A percentile compares a stretch with the other conserved stretches of the same genome.
These are phyloP conservation scores for Priocnemis perturbator DNA, from an alignment of 2,888 invertebrate genomes.

Conservation along the genomic window DNA sequence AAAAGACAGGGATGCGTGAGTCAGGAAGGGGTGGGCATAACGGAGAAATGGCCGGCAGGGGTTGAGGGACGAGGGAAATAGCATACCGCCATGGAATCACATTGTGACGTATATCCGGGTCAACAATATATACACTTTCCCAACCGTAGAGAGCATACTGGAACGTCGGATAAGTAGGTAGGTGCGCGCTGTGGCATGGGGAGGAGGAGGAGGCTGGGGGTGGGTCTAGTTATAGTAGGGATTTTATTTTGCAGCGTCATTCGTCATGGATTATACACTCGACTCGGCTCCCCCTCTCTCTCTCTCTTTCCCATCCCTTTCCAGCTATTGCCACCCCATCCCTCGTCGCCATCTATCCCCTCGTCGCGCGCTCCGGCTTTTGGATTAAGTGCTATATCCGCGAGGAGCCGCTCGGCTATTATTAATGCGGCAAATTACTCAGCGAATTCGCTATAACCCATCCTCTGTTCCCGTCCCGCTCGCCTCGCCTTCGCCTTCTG, in stretches of 20 bases:
- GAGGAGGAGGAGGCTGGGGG: too few species aligned
- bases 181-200: slow-evolving; percentile 42
- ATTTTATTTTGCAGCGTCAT: slow-evolving; percentile 65
- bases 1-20: too few species aligned
- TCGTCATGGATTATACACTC: slow-evolving; percentile 62
- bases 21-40: background rate
- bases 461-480: slow-evolving; percentile 1
- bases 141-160: slow-evolving; percentile 53
- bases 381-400: slow-evolving; percentile 52
- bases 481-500: slow-evolving; percentile 4
- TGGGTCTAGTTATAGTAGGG: slow-evolving; percentile 24
- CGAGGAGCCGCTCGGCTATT: slow-evolving; percentile 51
- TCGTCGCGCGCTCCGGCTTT: slow-evolving; percentile 25
- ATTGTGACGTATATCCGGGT: slow-evolving; percentile 66
- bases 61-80: slow-evolving; percentile 13
- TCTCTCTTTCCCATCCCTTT: slow-evolving; percentile 7
- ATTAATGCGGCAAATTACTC: slow-evolving; percentile 69
- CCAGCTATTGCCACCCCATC: slow-evolving; percentile 5
- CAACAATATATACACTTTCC: slow-evolving; percentile 61
- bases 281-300: slow-evolving; percentile 19
- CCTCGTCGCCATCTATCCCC: slow-evolving; percentile 38
- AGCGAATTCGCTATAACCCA: slow-evolving; percentile 54
- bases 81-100: slow-evolving; percentile 44
- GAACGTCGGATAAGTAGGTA: slow-evolving; percentile 65
- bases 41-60: background rate